These are phyloP conservation scores for Eremobia ochroleuca DNA, from an alignment of 2,888 invertebrate species.

Conservation along the genomic window DNA sequence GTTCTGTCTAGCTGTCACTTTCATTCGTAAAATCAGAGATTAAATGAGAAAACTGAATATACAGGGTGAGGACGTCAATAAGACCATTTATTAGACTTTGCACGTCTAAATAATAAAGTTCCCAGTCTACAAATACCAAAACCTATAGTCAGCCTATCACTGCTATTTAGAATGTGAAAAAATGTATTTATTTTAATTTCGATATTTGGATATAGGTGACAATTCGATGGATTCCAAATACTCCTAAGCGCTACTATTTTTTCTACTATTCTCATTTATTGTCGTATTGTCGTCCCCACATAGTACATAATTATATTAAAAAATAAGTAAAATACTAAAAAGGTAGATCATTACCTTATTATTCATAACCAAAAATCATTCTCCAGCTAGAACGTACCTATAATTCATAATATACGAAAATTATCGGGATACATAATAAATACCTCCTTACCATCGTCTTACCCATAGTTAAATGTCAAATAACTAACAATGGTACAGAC, in stretches of 20 bases:
- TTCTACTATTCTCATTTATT: not conserved
- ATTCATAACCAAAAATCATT: not conserved
- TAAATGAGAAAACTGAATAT: not conserved
- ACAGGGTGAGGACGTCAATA: not conserved
- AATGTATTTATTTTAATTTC: not conserved
- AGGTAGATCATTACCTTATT: not conserved
- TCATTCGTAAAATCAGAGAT: not conserved
- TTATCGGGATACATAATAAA: not conserved
- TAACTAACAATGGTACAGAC: not conserved
- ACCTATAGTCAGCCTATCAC: too few species aligned
- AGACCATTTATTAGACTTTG: not conserved
- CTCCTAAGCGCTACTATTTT: not conserved
- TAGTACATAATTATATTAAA: too few species aligned
- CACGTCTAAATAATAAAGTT: too few species aligned
- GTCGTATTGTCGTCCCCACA: not conserved
- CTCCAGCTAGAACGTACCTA: not conserved
- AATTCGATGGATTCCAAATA: not conserved
- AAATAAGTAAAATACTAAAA: not conserved
- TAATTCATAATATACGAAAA: not conserved
- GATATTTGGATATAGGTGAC: not conserved
- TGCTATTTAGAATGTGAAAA: too few species aligned
- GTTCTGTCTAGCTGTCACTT: not conserved
- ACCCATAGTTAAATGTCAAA: constrained; percentile 9
- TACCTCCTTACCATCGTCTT: not conserved
- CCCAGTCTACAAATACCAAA: not conserved